phyloP scores from a whole-genome alignment of 1,140 invertebrate genomes.

The Pararge aegeria region DNA sequence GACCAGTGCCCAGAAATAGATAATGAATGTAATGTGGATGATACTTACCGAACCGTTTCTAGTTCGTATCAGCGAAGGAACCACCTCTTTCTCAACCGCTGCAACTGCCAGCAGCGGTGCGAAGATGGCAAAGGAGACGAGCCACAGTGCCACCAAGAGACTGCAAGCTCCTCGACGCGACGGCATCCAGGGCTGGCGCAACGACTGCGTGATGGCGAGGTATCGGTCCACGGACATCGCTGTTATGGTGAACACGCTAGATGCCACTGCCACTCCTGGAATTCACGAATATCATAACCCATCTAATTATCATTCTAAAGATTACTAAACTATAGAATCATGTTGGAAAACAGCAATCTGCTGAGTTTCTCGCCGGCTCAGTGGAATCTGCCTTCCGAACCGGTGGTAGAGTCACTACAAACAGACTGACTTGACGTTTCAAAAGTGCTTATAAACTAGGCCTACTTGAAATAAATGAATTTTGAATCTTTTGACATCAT shows the following conservation, averaged over 20 bases:
- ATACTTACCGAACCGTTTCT: slow-evolving; percentile 62
- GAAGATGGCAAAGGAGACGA: slow-evolving; percentile 84
- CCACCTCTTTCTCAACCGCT: slow-evolving; percentile 63
- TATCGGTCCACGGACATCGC: slow-evolving; percentile 89
- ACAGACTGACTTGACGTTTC: too few relatives aligned
- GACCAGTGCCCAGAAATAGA: too few relatives aligned
- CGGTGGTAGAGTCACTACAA: too few relatives aligned
- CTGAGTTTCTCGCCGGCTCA: too few relatives aligned
- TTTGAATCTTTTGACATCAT: too few relatives aligned
- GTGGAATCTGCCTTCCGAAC: too few relatives aligned
- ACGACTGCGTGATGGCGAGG: slow-evolving; percentile 87
- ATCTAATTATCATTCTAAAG: too few relatives aligned
- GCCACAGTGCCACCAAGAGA: slow-evolving; percentile 84
- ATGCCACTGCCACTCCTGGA: slow-evolving; percentile 86
- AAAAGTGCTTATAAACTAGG: too few relatives aligned
- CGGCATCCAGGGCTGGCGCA: slow-evolving; percentile 84
- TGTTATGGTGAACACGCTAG: slow-evolving; percentile 89
- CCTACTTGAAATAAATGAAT: too few relatives aligned
- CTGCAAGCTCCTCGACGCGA: slow-evolving; percentile 83
- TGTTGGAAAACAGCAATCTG: too few relatives aligned
- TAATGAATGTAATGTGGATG: neutral
- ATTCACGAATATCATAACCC: slow-evolving; percentile 3
- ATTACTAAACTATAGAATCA: too few relatives aligned
- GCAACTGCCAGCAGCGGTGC: slow-evolving; percentile 82
- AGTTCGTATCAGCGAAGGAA: slow-evolving; percentile 56